A percentile compares a stretch with the other conserved stretches of the same genome.
phyloP scores from a whole-genome alignment of 2,113 vertebrate species.

The Callospermophilus lateralis region DNA sequence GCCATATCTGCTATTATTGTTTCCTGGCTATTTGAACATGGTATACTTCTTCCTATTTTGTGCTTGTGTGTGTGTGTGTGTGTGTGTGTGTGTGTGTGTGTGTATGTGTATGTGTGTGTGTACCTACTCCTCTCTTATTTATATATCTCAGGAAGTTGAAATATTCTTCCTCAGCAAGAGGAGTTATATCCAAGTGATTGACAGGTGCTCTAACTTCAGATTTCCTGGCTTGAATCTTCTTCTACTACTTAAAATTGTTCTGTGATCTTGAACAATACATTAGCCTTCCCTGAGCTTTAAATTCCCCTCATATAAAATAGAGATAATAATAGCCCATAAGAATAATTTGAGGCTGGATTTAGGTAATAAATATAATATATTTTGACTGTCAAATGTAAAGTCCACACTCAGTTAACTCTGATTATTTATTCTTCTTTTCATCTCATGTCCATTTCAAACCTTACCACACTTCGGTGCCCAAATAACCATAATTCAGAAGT shows the following conservation, averaged over 20 bases:
- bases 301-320: not conserved
- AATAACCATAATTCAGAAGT: not conserved
- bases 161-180: not conserved
- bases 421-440: not conserved
- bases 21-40: not conserved
- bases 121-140: not conserved
- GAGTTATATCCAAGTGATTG: not conserved
- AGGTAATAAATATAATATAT: not conserved
- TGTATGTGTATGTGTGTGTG: too few relatives aligned
- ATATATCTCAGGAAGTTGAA: not conserved
- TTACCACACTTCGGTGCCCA: not conserved
- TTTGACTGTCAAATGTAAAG: not conserved
- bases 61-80: too few relatives aligned
- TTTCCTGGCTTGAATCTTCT: not conserved
- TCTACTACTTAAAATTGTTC: not conserved
- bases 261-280: not conserved
- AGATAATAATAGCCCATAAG: not conserved
- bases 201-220: not conserved
- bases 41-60: not conserved
- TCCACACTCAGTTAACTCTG: not conserved
- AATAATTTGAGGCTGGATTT: not conserved
- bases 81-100: too few relatives aligned
- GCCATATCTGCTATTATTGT: not conserved
- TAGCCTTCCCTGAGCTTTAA: not conserved
- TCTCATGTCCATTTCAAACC: not conserved